These are phyloP conservation scores for Erpobdella octoculata DNA, from an alignment of 2,888 invertebrate species.

Conservation along the genomic window DNA sequence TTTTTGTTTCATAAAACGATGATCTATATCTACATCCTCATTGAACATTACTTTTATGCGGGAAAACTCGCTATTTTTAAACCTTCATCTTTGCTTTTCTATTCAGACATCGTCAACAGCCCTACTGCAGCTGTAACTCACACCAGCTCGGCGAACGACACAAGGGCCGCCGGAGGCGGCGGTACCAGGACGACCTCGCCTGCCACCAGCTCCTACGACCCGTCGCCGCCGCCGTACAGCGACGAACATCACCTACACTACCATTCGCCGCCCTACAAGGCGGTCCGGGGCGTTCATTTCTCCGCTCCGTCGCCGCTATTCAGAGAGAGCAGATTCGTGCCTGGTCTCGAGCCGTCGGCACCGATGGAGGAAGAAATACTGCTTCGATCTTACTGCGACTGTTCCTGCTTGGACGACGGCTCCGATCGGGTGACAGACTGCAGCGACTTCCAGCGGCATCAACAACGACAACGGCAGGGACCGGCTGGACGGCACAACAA, in stretches of 20 bases:
- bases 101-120: too few relatives aligned
- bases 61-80: too few relatives aligned
- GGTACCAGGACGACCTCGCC: background rate
- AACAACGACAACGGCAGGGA: background rate
- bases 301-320: background rate
- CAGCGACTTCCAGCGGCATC: background rate
- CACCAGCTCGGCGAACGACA: too few relatives aligned
- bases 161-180: background rate
- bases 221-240: background rate
- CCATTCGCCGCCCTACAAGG: background rate
- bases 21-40: too few relatives aligned
- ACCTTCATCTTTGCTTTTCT: too few relatives aligned
- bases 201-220: background rate
- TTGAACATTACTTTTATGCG: too few relatives aligned
- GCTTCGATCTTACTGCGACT: background rate
- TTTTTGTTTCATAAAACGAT: too few relatives aligned
- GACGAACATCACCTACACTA: background rate
- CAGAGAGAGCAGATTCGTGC: too few relatives aligned
- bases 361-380: background rate
- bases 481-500: slow-evolving; percentile 6
- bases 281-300: background rate
- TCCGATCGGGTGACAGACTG: background rate
- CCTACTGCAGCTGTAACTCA: too few relatives aligned
- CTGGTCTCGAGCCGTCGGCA: background rate
- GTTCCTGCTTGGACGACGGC: background rate